phyloP scores from a whole-genome alignment of 2,888 invertebrate species.

The Anarsia innoxiella region DNA sequence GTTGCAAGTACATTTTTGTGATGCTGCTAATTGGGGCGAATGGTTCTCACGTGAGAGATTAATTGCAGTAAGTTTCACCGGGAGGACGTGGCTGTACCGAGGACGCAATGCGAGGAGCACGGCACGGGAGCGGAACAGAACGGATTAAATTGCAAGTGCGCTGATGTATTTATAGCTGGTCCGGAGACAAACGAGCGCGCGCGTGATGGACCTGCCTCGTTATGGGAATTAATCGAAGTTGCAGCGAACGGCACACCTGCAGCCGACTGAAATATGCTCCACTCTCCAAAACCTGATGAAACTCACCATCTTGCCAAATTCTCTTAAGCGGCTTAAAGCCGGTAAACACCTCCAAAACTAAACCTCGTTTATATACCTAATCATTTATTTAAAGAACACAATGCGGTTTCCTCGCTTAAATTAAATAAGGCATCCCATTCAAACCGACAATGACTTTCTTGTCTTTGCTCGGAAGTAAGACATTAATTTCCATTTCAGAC shows the following conservation, averaged over 20 bases:
- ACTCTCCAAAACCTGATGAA: constrained; percentile 28
- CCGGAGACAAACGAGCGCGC: constrained; percentile 71
- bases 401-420: constrained; percentile 27
- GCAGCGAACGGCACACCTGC: constrained; percentile 64
- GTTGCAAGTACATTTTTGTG: too few relatives aligned
- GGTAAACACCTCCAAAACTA: constrained; percentile 11
- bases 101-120: constrained; percentile 32
- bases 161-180: constrained; percentile 73
- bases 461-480: constrained; percentile 48
- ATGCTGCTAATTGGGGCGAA: constrained; percentile 21
- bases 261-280: constrained; percentile 54
- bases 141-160: constrained; percentile 73
- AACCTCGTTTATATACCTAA: constrained; percentile 2
- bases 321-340: constrained; percentile 16
- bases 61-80: constrained; percentile 57
- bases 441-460: constrained; percentile 43
- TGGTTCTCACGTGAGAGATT: constrained; percentile 44
- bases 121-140: constrained; percentile 58
- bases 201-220: constrained; percentile 73
- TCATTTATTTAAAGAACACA: constrained; percentile 20
- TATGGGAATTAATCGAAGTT: constrained; percentile 74
- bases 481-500: constrained; percentile 58
- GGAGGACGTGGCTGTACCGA: constrained; percentile 14
- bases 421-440: constrained; percentile 45
- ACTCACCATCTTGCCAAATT: constrained; percentile 17